Percentiles rank a stretch among this genome's conserved stretches.
These are phyloP conservation scores for Lepidochrysops patricia DNA, from an alignment of 2,888 invertebrate genomes.

Conservation along the genomic window DNA sequence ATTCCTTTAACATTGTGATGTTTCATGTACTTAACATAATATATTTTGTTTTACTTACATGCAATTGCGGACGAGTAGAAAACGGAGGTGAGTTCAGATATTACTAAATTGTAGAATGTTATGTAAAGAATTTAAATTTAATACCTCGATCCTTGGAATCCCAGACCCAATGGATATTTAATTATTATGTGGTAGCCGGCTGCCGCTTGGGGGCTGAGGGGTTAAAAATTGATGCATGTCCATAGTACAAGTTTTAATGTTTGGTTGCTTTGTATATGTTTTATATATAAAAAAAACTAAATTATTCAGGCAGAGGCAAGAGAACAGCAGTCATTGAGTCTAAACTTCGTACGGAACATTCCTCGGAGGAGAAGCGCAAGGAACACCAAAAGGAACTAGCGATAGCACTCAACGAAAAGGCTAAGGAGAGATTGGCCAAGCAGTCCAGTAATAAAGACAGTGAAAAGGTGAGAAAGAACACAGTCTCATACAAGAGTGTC, in stretches of 20 bases:
- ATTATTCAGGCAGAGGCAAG: slow-evolving; percentile 78
- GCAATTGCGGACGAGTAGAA: slow-evolving; percentile 59
- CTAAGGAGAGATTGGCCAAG: slow-evolving; percentile 92
- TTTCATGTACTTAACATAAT: slow-evolving; percentile 40
- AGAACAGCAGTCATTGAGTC: slow-evolving; percentile 94
- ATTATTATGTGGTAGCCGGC: too few species aligned
- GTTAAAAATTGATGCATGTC: too few species aligned
- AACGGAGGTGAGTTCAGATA: slow-evolving; percentile 61
- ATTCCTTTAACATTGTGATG: slow-evolving; percentile 24
- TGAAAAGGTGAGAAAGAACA: slow-evolving; percentile 93
- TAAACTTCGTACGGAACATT: slow-evolving; percentile 93
- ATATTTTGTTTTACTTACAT: slow-evolving; percentile 61
- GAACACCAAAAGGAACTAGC: slow-evolving; percentile 97
- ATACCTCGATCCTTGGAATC: too few species aligned
- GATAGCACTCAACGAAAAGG: slow-evolving; percentile 91
- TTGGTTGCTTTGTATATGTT: background rate
- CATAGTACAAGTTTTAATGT: background rate
- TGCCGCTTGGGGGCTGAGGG: too few species aligned
- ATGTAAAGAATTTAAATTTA: background rate
- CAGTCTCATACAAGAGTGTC: slow-evolving; percentile 93
- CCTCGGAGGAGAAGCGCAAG: slow-evolving; percentile 97
- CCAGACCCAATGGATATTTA: too few species aligned
- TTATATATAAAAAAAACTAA: slow-evolving; percentile 13
- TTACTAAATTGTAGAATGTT: background rate
- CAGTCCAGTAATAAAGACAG: slow-evolving; percentile 89